Evolutionary conservation across 1,140 invertebrate species (phyloP).

Genomic region (Drosophila sucinea): DNA sequence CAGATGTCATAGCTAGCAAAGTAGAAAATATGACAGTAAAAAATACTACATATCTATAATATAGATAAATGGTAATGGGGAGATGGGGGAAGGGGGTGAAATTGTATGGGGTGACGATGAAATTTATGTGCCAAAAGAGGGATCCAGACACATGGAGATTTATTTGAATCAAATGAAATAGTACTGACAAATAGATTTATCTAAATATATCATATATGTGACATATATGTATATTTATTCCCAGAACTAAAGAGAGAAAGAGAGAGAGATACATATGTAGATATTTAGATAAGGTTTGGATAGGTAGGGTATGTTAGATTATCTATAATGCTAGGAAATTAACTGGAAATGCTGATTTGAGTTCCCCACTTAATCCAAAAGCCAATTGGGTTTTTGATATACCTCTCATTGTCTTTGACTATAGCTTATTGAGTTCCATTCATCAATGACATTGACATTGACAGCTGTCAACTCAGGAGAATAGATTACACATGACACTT

Average conservation of each 20-base stretch:
- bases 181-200: constrained; percentile 47
- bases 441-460: not conserved
- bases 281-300: not conserved
- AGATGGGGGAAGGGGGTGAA: constrained; percentile 16
- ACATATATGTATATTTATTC: constrained; percentile 1
- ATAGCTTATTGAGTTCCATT: constrained; percentile 10
- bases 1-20: constrained; percentile 60
- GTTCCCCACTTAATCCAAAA: constrained; percentile 7
- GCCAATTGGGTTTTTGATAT: not conserved
- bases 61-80: constrained; percentile 37
- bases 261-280: not conserved
- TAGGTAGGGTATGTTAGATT: not conserved
- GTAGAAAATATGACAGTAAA: constrained; percentile 62
- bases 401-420: not conserved
- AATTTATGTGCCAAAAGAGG: constrained; percentile 44
- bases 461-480: constrained; percentile 1
- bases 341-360: constrained; percentile 12
- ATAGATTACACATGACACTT: not conserved
- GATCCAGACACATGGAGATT: constrained; percentile 10
- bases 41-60: constrained; percentile 42
- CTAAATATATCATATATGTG: constrained; percentile 7
- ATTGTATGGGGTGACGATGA: not conserved
- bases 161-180: constrained; percentile 16
- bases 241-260: not conserved
- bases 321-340: constrained; percentile 1